phyloP scores from a whole-genome alignment of 2,888 invertebrate genomes.

The Chydorus sphaericus region DNA sequence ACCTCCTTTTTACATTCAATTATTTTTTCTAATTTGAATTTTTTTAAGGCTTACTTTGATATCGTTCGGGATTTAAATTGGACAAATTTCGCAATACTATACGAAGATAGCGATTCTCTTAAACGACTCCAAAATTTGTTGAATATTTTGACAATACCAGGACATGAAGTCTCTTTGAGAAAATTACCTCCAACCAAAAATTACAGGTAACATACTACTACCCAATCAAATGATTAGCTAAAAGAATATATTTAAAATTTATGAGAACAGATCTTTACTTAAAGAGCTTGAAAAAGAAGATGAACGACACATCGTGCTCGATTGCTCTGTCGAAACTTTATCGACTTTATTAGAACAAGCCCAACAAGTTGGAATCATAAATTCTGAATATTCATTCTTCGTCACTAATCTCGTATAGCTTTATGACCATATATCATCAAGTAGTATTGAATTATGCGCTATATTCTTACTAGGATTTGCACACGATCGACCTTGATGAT shows the following conservation, averaged over 20 bases:
- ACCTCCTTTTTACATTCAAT: too few relatives aligned
- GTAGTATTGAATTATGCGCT: neutral
- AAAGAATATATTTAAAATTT: neutral
- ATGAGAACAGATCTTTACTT: constrained; percentile 49
- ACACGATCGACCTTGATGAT: constrained; percentile 80
- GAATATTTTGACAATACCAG: constrained; percentile 66
- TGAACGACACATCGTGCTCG: constrained; percentile 77
- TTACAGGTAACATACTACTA: constrained; percentile 55
- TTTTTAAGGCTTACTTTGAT: constrained; percentile 68
- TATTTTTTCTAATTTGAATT: constrained; percentile 12
- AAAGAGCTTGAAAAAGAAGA: constrained; percentile 87
- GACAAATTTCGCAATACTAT: constrained; percentile 92
- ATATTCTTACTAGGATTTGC: constrained; percentile 51
- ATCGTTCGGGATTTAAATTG: constrained; percentile 79
- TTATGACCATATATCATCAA: constrained; percentile 28
- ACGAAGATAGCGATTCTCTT: constrained; percentile 86
- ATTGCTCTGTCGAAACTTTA: constrained; percentile 73
- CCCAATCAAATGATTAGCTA: constrained; percentile 23
- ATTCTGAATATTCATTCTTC: constrained; percentile 84
- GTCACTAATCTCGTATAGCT: constrained; percentile 76
- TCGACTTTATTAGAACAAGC: constrained; percentile 79
- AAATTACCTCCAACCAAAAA: constrained; percentile 71
- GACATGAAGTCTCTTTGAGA: constrained; percentile 48
- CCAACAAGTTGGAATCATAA: constrained; percentile 94
- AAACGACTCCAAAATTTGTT: constrained; percentile 73